Base-by-base conservation (phyloP, 2,797 vertebrate genomes). In the Poecilia velifera region DNA sequence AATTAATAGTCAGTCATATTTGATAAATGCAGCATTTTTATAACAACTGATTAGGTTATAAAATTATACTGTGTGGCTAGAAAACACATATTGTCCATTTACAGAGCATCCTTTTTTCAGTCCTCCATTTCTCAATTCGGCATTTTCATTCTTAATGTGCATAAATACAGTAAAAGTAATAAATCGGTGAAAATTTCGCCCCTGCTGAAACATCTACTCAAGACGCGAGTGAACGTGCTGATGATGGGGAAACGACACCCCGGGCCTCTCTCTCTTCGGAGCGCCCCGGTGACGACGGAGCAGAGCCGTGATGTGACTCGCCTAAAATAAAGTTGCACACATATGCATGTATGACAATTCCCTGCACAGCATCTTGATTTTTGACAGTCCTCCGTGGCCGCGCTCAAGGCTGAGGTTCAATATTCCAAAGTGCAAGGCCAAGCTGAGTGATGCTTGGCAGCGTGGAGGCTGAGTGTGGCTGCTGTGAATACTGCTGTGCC, bases 401-500 rank as follows among this genome's bases (percentile, higher is more conserved):
- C 68, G 68, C 76, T 79, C n/a, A 82, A 82, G 73, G 83, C 79
- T 43, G 31, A 78, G 72, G 72, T 64, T 64, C 31, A 71, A 74
- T 75, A 62, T 59, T 80, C 72, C 72, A 82, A 57, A 68, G 73
- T 81, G 82, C 84, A 80, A 85, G 82, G 83, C 86, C 85, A 74
- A 73, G 66, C 80, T 74, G 80, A 88, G 84, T 51, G 36, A 73
- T 72, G 73, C 79, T 57, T 72, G 71, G 59, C 87, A 77, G 79
- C 64, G 18, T 66, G 78, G 82, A 83, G 79, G 79, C 75, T 76
- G 80, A 87, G 79, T 70, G 76, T 31, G 75, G 64, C 85, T 87
- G 77, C 91, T 84, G 85, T 78, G 84, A 88, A 89, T 85, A 80
- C 84, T 84, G 85, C 87, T 89, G 85, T 83, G 89, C 88, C 87